These are phyloP conservation scores for Scolopax mira DNA, from an alignment of 2,113 vertebrate species.

Conservation along the genomic window DNA sequence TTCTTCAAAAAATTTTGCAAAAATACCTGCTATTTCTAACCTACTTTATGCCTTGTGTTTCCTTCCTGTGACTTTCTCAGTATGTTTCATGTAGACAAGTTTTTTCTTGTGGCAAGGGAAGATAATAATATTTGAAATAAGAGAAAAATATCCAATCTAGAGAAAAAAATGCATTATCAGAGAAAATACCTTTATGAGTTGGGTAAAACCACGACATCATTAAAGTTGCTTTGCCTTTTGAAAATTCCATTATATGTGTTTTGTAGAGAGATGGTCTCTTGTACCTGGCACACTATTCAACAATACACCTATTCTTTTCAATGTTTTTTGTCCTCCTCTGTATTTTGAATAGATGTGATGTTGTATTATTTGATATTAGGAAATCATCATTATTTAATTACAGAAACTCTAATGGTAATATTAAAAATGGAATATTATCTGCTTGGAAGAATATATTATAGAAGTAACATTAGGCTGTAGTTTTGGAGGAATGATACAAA, in stretches of 20 bases:
- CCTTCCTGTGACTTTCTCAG: background rate
- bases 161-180: background rate
- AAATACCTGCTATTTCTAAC: background rate
- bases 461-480: background rate
- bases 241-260: background rate
- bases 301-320: background rate
- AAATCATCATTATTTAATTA: background rate
- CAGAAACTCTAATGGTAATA: background rate
- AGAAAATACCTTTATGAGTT: background rate
- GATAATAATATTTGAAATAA: background rate
- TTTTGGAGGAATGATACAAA: background rate
- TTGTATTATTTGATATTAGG: background rate
- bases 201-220: background rate
- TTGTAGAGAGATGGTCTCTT: background rate
- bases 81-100: background rate
- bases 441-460: background rate
- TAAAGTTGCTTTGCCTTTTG: background rate
- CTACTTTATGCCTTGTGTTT: background rate
- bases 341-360: background rate
- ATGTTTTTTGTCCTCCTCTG: background rate
- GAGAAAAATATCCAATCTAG: background rate
- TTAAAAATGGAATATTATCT: background rate
- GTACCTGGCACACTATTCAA: background rate
- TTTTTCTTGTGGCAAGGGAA: background rate
- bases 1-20: background rate